Percentiles rank a stretch among this genome's conserved stretches.
Evolutionary conservation across 2,888 invertebrate genomes (phyloP).

Genomic region (Celastrina argiolus): DNA sequence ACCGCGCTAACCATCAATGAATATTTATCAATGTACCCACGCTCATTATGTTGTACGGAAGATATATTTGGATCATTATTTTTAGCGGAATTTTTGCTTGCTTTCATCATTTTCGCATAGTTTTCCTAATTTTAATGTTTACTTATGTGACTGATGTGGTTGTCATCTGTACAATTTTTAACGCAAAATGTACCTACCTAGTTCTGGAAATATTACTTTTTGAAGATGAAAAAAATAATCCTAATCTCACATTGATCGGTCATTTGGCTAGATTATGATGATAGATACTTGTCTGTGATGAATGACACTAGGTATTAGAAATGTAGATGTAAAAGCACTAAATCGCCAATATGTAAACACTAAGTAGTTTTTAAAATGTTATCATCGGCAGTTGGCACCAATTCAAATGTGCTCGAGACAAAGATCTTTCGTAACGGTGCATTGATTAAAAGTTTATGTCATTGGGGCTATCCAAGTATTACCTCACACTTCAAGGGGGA

Average conservation of each 20-base stretch:
- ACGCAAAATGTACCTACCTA: too few species aligned
- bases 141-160: background rate
- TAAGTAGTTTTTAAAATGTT: background rate
- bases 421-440: constrained; percentile 33
- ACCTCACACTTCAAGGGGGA: too few species aligned
- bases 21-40: constrained; percentile 10
- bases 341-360: background rate
- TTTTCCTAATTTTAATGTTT: background rate
- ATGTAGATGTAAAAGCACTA: background rate
- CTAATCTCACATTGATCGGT: too few species aligned
- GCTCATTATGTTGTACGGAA: background rate
- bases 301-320: background rate
- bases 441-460: constrained; percentile 28
- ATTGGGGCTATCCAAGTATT: too few species aligned
- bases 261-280: too few species aligned
- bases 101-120: background rate
- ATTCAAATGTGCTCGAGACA: constrained; percentile 42
- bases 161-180: background rate
- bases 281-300: too few species aligned
- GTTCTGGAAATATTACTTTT: too few species aligned
- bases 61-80: background rate
- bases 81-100: background rate
- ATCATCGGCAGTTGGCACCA: constrained; percentile 46
- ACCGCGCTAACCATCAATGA: constrained; percentile 19
- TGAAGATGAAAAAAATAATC: too few species aligned